Base-by-base conservation (phyloP, 2,888 invertebrate species). In the Amorpha juglandis region DNA sequence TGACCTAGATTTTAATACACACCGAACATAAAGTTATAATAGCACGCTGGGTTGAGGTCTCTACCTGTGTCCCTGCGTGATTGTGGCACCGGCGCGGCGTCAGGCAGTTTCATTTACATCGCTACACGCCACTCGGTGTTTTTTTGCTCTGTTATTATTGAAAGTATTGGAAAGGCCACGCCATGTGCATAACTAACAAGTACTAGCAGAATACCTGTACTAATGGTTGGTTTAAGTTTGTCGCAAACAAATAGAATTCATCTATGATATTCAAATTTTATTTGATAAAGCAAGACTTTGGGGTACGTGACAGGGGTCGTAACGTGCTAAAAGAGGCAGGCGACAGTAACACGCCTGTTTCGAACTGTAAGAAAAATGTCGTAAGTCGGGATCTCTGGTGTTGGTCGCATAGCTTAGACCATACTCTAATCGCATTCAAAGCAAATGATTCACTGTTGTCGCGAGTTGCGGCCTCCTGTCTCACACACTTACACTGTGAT, bases 1-100 rank as follows among this genome's bases (percentile, higher is more conserved):
- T 42, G 63, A 66, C 62, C 62, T 53, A 48, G 62, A 66, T 52
- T 53, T 63, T 16, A 35, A 35, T 66, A 14, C 19, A 63, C 62
- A 38, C 14, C 58, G 16, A 50, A 65, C 8, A 58, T 63, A 45
- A 21, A 38, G 63, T 45, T 48, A 45, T 45, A 52, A 19, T 38
- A 48, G 50, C 12, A 35, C 38, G 42, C n/a, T 35, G 14, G 47
- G 63, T 16, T 47, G 62, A 50, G 62, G 16, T n/a, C 21, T 35
- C 11, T 16, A 47, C 63, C 53, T 78, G 79, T 78, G 81, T 82
- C 80, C 52, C 48, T 78, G 80, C 79, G 81, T 82, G 82, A 73
- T 78, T 76, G 67, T 76, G 74, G 69, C 67, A 71, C 70, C 68
- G 45, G 1, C 42, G 11, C 42, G 42, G 11, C 42, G 11, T 11